phyloP scores from a whole-genome alignment of 2,797 vertebrate species.

The Urocyon cinereoargenteus region DNA sequence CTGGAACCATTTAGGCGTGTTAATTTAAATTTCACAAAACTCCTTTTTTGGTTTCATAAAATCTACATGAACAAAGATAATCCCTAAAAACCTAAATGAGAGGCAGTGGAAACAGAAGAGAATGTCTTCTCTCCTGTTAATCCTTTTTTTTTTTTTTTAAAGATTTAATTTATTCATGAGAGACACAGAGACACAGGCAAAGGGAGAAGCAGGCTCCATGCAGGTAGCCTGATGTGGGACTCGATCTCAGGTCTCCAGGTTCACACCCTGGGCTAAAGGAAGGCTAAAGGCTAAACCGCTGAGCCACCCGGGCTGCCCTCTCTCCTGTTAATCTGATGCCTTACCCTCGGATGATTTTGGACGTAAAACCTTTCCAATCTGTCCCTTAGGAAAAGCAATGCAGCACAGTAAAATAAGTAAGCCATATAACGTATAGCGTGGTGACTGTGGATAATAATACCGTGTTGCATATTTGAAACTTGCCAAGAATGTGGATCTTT shows the following conservation, averaged over 20 bases:
- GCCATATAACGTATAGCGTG: fast-evolving
- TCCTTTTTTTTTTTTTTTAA: too few species aligned
- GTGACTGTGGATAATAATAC: fast-evolving
- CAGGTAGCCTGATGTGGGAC: too few species aligned
- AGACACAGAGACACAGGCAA: too few species aligned
- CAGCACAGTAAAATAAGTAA: fast-evolving
- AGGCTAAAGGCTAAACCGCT: too few species aligned
- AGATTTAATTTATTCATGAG: too few species aligned
- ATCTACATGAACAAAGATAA: not conserved
- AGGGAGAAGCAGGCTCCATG: too few species aligned
- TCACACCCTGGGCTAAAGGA: too few species aligned
- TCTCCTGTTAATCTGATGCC: too few species aligned
- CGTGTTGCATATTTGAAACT: not conserved
- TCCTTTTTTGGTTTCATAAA: not conserved
- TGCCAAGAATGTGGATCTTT: not conserved
- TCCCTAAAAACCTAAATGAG: not conserved
- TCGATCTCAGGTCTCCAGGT: too few species aligned
- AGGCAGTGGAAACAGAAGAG: not conserved
- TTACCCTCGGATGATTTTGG: not conserved
- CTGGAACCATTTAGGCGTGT: not conserved
- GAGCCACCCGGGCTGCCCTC: too few species aligned
- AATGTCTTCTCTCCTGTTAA: not conserved
- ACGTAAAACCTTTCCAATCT: not conserved
- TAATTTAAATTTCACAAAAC: not conserved
- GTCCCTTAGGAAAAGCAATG: not conserved